Percentiles rank a stretch among this genome's conserved stretches.
phyloP scores from a whole-genome alignment of 2,113 vertebrate species.

The Pseudorasbora parva region DNA sequence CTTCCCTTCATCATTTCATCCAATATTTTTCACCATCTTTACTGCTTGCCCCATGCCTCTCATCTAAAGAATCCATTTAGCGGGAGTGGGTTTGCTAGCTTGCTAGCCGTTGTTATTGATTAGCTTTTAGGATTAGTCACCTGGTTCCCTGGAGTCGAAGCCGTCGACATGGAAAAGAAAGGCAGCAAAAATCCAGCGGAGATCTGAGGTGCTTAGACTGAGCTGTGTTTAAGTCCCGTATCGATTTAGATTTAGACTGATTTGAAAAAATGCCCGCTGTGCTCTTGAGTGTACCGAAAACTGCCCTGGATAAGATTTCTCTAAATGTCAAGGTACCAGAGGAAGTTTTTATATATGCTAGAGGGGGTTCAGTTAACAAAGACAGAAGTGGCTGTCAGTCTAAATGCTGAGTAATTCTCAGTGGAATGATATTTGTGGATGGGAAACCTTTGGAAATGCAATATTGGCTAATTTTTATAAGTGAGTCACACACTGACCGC shows the following conservation, averaged over 20 bases:
- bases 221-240: constrained; percentile 38
- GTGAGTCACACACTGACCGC: neutral
- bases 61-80: constrained; percentile 26
- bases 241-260: constrained; percentile 44
- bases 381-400: neutral
- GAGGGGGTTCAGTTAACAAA: neutral
- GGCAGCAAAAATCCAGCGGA: constrained; percentile 27
- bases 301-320: neutral
- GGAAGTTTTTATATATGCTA: neutral
- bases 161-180: constrained; percentile 22
- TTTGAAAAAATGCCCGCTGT: constrained; percentile 20
- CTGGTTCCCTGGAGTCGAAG: constrained; percentile 41
- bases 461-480: neutral
- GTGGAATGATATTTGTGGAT: neutral
- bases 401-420: neutral
- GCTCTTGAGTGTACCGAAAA: neutral
- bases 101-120: constrained; percentile 41
- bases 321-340: neutral
- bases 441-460: constrained; percentile 18
- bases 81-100: constrained; percentile 16
- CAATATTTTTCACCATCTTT: constrained; percentile 14
- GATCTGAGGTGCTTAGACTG: constrained; percentile 29
- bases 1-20: constrained; percentile 7
- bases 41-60: constrained; percentile 10
- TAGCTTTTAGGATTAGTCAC: constrained; percentile 47